Evolutionary conservation across 2,888 invertebrate species (phyloP), one percentile per base, ranked within the genome.

Genomic region (Macrosoma leucophasiata): DNA sequence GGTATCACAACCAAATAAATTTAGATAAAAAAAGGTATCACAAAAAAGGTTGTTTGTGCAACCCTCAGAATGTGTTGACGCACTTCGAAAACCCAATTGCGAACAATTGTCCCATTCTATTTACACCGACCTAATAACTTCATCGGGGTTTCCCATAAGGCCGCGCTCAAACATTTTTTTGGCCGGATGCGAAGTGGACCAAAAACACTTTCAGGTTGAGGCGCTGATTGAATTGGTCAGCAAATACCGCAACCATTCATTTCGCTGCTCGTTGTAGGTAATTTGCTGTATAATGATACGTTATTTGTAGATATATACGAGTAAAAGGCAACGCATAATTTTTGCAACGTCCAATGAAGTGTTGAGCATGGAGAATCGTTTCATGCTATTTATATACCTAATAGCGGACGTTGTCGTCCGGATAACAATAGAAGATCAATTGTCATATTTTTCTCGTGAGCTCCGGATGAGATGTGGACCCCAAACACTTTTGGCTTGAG

Each of bases 101-200:
- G 50, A 60, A 52, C 55, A 60, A 56, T 52, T 47, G 44, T 48
- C 55, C 45, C 36, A 28, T 55, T 58, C 54, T 74, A 67, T 74
- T 71, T 66, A 62, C 64, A 58, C 52, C 62, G 53, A 54, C 60
- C 62, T 63, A 69, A 70, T 67, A 73, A 67, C 53, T 54, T 53
- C 39, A 35, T 39, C 50, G 43, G 46, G 33, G 48, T 39, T 48
- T 50, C 58, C 55, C 46, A 39, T 33, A 45, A 52, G 52, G 51
- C 38, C 41, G 35, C 40, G 44, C 48, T 48, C 54, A 64, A 71
- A 68, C 63, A 63, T 65, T 58, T 62, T 58, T 55, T 51, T 38
- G 36, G 39, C 43, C 33, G 48, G 48, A 51, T 30, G 26, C 34
- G 25, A 32, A 11, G 27, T 25, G 35, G 36, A 36, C 13, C 33